phyloP scores from a whole-genome alignment of 2,888 invertebrate genomes.

The Ophion obscuratus region DNA sequence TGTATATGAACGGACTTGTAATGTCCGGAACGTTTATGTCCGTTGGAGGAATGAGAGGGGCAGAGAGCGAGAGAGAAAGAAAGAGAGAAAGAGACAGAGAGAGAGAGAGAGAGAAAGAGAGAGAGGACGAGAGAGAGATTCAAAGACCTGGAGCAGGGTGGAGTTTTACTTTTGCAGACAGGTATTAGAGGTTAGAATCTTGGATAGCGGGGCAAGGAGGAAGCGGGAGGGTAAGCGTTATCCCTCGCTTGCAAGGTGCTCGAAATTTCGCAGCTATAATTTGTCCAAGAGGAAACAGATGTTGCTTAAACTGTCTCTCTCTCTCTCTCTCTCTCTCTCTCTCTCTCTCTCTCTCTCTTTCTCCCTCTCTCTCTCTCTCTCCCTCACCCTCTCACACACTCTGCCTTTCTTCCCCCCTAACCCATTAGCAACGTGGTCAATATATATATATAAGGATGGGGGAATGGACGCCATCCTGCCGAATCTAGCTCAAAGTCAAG shows the following conservation, averaged over 20 bases:
- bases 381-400: background rate
- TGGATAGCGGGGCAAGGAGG: background rate
- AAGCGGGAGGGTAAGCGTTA: background rate
- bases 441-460: too few species aligned
- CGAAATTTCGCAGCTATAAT: slow-evolving; percentile 51
- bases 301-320: slow-evolving; percentile 31
- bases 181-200: slow-evolving; percentile 42
- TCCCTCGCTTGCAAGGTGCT: slow-evolving; percentile 66
- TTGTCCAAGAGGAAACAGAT: slow-evolving; percentile 62
- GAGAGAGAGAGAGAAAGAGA: too few species aligned
- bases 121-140: too few species aligned
- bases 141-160: slow-evolving; percentile 11
- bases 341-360: background rate
- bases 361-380: background rate
- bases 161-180: background rate
- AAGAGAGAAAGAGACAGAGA: too few species aligned
- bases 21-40: slow-evolving; percentile 41
- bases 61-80: too few species aligned
- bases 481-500: slow-evolving; percentile 62
- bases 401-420: too few species aligned
- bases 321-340: background rate
- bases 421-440: too few species aligned
- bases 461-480: slow-evolving; percentile 23
- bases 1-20: background rate
- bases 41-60: background rate